phyloP scores from a whole-genome alignment of 2,797 vertebrate genomes.

The Silurus lanzhouensis region DNA sequence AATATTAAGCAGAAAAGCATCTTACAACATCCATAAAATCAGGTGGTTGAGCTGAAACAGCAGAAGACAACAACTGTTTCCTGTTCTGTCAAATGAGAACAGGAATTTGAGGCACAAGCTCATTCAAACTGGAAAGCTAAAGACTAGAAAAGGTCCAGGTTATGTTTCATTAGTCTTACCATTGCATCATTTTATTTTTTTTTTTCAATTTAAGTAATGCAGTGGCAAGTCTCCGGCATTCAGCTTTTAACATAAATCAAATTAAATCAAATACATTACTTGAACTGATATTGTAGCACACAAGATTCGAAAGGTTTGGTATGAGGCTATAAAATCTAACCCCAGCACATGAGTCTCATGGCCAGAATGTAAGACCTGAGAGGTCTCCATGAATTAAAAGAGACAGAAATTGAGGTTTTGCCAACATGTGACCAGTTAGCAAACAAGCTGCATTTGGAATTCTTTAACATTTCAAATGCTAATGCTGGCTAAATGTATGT shows the following conservation, averaged over 20 bases:
- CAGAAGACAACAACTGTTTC: background rate
- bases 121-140: background rate
- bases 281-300: background rate
- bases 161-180: background rate
- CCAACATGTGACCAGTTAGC: conserved; percentile 9
- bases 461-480: background rate
- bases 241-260: background rate
- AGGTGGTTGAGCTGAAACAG: background rate
- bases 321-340: background rate
- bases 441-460: conserved; percentile 8
- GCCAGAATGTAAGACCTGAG: background rate
- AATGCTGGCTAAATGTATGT: background rate
- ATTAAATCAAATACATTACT: background rate
- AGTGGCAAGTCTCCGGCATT: background rate
- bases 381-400: background rate
- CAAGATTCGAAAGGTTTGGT: background rate
- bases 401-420: background rate
- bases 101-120: background rate
- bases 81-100: background rate
- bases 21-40: background rate
- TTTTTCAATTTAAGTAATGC: background rate
- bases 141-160: background rate
- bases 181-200: background rate
- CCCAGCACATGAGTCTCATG: background rate
- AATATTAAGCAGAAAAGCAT: background rate